These are phyloP conservation scores for Halichoerus grypus DNA, from an alignment of 2,113 vertebrate species.

Conservation along the genomic window DNA sequence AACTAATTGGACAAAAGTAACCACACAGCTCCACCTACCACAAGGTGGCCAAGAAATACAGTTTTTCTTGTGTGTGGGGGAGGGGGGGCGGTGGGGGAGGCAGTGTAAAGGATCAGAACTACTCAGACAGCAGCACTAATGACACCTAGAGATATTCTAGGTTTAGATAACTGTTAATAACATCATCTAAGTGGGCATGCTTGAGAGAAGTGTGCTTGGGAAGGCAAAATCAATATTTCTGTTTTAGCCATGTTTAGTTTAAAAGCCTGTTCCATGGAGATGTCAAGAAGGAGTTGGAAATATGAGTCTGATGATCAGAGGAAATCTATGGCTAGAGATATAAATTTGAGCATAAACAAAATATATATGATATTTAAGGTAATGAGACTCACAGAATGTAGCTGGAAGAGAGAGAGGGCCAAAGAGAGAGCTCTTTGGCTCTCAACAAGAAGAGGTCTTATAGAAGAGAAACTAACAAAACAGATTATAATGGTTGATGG, in stretches of 20 bases:
- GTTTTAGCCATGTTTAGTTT: conserved; percentile 20
- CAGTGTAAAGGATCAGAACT: neutral
- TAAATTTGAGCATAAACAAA: neutral
- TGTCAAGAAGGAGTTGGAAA: neutral
- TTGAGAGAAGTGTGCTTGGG: neutral
- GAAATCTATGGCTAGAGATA: neutral
- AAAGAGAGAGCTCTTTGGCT: neutral
- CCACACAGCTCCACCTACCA: neutral
- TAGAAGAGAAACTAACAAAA: neutral
- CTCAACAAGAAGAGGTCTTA: neutral
- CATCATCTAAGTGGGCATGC: neutral
- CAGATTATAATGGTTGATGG: neutral
- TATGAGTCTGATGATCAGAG: neutral
- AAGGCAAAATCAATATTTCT: neutral
- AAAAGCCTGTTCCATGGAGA: neutral
- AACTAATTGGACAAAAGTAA: neutral
- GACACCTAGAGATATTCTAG: neutral
- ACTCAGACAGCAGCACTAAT: neutral
- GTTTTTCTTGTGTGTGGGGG: neutral
- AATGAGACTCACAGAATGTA: neutral
- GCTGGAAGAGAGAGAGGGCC: neutral
- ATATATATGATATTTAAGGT: neutral
- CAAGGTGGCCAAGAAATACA: neutral
- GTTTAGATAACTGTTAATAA: neutral
- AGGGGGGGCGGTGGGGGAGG: too few species aligned